A percentile compares a stretch with the other conserved stretches of the same genome.
Evolutionary conservation across 2,797 vertebrate genomes (phyloP).

Genomic region (Syndactyla subalaris): DNA sequence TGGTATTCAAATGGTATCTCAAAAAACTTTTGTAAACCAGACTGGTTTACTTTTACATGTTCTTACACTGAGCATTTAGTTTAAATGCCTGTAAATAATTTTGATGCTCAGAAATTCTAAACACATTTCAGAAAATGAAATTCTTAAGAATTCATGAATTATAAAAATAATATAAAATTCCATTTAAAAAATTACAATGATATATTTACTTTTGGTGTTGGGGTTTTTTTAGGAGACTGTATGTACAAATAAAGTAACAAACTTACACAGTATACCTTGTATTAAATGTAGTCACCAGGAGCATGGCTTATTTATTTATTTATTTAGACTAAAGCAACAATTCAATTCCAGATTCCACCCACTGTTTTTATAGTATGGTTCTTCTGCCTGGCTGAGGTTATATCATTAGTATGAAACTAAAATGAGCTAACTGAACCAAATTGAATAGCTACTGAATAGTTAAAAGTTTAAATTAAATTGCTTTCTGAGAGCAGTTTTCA

Average conservation of each 20-base stretch:
- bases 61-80: background rate
- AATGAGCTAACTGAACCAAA: conserved; percentile 10
- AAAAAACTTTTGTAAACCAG: background rate
- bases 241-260: background rate
- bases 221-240: background rate
- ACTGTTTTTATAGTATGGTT: background rate
- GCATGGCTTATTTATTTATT: background rate
- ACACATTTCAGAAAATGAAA: background rate
- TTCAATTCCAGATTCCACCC: background rate
- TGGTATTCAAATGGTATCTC: background rate
- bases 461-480: conserved; percentile 51
- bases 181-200: background rate
- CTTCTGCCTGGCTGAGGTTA: background rate
- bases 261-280: background rate
- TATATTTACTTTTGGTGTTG: background rate
- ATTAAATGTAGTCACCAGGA: background rate
- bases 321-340: background rate
- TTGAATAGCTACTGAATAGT: background rate
- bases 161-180: background rate
- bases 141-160: background rate
- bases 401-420: background rate
- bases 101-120: background rate
- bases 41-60: background rate
- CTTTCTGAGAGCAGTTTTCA: conserved; percentile 12
- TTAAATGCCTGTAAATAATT: background rate